A percentile compares a stretch with the other conserved stretches of the same genome.
These are phyloP conservation scores for Arrhopalites spinosus DNA, from an alignment of 2,888 invertebrate species.

Conservation along the genomic window DNA sequence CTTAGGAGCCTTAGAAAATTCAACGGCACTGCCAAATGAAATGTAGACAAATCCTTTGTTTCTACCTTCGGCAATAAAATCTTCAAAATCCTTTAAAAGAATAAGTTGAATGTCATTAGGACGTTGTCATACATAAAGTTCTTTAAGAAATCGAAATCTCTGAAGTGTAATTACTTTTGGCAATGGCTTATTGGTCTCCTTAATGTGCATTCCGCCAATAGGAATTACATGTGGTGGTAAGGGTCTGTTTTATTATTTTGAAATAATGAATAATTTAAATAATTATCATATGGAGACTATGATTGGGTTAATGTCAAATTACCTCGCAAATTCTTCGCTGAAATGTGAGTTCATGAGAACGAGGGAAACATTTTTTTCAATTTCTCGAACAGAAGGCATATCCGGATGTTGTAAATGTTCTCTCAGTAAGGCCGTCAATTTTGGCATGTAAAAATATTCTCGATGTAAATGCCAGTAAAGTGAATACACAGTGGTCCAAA, in stretches of 20 bases:
- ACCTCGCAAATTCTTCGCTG: slow-evolving; percentile 50
- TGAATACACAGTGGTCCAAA: slow-evolving; percentile 37
- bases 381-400: slow-evolving; percentile 43
- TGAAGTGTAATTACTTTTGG: slow-evolving; percentile 36
- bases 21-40: slow-evolving; percentile 37
- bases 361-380: slow-evolving; percentile 43
- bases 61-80: slow-evolving; percentile 27
- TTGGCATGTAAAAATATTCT: slow-evolving; percentile 42
- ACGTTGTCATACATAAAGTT: no score
- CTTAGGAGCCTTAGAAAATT: slow-evolving; percentile 19
- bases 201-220: slow-evolving; percentile 38
- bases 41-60: slow-evolving; percentile 36
- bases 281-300: no score
- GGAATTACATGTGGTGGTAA: slow-evolving; percentile 41
- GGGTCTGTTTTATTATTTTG: no score
- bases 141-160: no score
- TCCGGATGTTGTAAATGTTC: slow-evolving; percentile 38
- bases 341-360: slow-evolving; percentile 49
- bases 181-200: slow-evolving; percentile 30
- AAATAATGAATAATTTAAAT: no score
- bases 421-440: slow-evolving; percentile 40
- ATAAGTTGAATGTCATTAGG: no score
- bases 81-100: slow-evolving; percentile 22
- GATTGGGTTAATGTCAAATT: no score
- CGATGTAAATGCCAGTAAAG: slow-evolving; percentile 37